Percentiles rank a stretch among this genome's conserved stretches.
Evolutionary conservation across 1,140 invertebrate genomes (phyloP).

Genomic region (Drosophila azteca): DNA sequence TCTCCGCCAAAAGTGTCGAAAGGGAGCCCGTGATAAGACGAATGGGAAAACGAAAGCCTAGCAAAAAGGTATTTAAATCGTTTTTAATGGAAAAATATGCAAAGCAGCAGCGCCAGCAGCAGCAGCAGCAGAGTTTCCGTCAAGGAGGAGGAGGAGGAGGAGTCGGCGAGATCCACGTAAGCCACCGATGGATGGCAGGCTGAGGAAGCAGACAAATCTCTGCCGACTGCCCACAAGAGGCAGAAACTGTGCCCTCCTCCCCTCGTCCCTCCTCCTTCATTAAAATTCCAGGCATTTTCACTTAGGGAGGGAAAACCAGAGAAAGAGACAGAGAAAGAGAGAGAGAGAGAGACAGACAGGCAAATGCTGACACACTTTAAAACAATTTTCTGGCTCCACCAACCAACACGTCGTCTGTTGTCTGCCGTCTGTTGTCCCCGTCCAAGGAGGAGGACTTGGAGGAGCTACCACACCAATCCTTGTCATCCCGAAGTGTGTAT

Average conservation of each 20-base stretch:
- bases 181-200: conserved; percentile 30
- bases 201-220: conserved; percentile 62
- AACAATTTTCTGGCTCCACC: conserved; percentile 70
- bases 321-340: conserved; percentile 3
- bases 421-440: too few relatives aligned
- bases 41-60: conserved; percentile 51
- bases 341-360: conserved; percentile 16
- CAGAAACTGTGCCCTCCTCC: background rate
- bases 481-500: conserved; percentile 45
- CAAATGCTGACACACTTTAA: conserved; percentile 81
- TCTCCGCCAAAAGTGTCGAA: conserved; percentile 27
- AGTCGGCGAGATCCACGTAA: conserved; percentile 44
- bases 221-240: conserved; percentile 41
- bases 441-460: background rate
- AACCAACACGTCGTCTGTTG: conserved; percentile 7
- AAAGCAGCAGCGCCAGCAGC: conserved; percentile 60
- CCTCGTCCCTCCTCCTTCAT: conserved; percentile 62
- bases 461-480: conserved; percentile 32
- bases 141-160: too few relatives aligned
- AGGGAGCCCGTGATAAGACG: conserved; percentile 30
- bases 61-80: conserved; percentile 78
- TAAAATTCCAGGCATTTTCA: conserved; percentile 81
- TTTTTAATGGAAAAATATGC: conserved; percentile 82
- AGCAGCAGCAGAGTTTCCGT: conserved; percentile 25
- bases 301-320: conserved; percentile 24